Evolutionary conservation across 2,888 invertebrate genomes (phyloP).

Genomic region (Tyria jacobaeae): DNA sequence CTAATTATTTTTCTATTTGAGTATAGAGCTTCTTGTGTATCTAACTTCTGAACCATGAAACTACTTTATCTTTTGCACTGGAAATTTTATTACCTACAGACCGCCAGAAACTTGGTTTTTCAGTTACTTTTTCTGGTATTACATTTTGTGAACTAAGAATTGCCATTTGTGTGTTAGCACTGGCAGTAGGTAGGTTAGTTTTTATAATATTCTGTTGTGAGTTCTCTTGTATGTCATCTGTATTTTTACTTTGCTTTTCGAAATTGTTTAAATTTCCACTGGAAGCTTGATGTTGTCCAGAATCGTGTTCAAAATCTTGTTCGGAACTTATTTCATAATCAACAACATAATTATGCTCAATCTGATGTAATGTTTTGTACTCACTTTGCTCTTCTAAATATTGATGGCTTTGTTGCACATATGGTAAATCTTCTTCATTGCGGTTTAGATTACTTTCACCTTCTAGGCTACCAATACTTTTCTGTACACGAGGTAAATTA

Average conservation of each 20-base stretch:
- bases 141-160: not conserved
- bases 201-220: not conserved
- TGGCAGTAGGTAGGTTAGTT: not conserved
- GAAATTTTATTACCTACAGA: constrained; percentile 83
- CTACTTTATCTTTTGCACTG: constrained; percentile 82
- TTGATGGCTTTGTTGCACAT: not conserved
- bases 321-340: constrained; percentile 9
- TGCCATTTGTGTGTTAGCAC: not conserved
- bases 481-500: constrained; percentile 19
- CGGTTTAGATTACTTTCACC: not conserved
- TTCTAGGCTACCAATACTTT: constrained; percentile 2
- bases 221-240: not conserved
- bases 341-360: not conserved
- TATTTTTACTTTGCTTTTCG: constrained; percentile 25
- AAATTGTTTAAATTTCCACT: constrained; percentile 3
- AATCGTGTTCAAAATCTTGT: constrained; percentile 6
- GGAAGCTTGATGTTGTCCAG: not conserved
- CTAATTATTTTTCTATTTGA: constrained; percentile 1
- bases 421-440: constrained; percentile 1
- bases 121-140: constrained; percentile 46
- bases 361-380: not conserved
- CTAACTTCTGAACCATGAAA: constrained; percentile 79
- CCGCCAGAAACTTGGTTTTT: constrained; percentile 85
- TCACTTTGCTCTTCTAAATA: not conserved
- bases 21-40: not conserved